Conservation (phyloP, 2,797 vertebrate genomes). For the Aplochiton taeniatus region DNA sequence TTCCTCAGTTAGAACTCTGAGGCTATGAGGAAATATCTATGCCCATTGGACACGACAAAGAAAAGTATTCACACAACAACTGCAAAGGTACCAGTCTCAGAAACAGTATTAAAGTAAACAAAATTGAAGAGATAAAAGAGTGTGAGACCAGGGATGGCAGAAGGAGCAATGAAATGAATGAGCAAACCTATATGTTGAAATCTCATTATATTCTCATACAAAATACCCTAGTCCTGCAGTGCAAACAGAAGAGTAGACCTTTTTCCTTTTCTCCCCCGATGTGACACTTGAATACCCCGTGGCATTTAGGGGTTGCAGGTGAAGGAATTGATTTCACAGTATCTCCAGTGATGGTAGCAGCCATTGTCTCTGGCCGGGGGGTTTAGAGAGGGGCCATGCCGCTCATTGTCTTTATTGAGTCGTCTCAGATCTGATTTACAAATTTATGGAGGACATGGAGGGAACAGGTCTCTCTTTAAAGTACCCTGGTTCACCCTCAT, state of each 20-base stretch:
- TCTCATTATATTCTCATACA: constrained; percentile 32
- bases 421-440: constrained; percentile 59
- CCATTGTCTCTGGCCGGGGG: constrained; percentile 53
- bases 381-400: constrained; percentile 56
- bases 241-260: constrained; percentile 20
- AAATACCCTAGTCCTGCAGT: constrained; percentile 25
- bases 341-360: constrained; percentile 63
- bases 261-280: constrained; percentile 23
- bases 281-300: constrained; percentile 55
- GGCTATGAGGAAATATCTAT: too few relatives aligned
- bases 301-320: constrained; percentile 59
- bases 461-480: constrained; percentile 52
- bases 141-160: neutral
- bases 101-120: too few relatives aligned
- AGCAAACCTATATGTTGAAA: constrained; percentile 20
- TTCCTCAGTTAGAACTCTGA: too few relatives aligned
- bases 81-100: too few relatives aligned
- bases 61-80: too few relatives aligned
- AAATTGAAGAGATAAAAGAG: neutral
- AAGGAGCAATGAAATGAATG: constrained; percentile 17
- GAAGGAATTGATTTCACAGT: constrained; percentile 72
- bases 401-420: constrained; percentile 51
- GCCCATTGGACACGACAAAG: too few relatives aligned
- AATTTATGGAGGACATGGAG: constrained; percentile 58
- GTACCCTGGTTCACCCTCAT: constrained; percentile 39